phyloP scores from a whole-genome alignment of 1,140 invertebrate species.

The Euglossa dilemma region DNA sequence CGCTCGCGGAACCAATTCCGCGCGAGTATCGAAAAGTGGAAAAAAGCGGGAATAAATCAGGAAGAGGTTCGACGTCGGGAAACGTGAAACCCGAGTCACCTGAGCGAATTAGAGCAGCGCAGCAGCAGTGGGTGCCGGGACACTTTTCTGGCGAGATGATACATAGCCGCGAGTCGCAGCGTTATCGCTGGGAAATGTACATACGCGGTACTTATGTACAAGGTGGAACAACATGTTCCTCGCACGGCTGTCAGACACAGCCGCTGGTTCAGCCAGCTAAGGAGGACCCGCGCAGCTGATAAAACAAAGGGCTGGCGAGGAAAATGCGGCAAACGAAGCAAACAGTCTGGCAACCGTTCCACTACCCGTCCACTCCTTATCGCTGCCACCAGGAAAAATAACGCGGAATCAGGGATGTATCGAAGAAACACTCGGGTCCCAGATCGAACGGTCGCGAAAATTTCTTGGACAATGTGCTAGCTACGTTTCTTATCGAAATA shows the following conservation, averaged over 20 bases:
- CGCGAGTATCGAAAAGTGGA: too few relatives aligned
- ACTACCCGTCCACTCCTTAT: not conserved
- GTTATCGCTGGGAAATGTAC: conserved; percentile 4
- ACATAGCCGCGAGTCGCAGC: not conserved
- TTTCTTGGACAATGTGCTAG: too few relatives aligned
- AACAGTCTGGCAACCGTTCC: conserved; percentile 43
- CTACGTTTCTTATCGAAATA: too few relatives aligned
- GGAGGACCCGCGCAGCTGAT: conserved; percentile 41
- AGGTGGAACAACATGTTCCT: not conserved
- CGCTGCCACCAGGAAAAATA: not conserved
- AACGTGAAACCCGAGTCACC: not conserved
- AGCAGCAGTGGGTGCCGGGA: not conserved
- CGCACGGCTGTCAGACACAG: conserved; percentile 51
- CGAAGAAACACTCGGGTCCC: not conserved
- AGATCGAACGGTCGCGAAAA: not conserved
- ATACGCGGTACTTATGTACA: not conserved
- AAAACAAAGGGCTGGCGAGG: conserved; percentile 39
- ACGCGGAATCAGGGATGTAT: not conserved
- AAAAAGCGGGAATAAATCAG: too few relatives aligned
- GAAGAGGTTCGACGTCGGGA: not conserved
- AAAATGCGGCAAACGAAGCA: conserved; percentile 44
- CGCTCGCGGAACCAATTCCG: too few relatives aligned
- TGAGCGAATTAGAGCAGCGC: not conserved
- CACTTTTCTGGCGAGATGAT: conserved; percentile 14
- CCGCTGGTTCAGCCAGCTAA: conserved; percentile 52